Conservation (phyloP, 2,113 vertebrate species). For the Pandion haliaetus region DNA sequence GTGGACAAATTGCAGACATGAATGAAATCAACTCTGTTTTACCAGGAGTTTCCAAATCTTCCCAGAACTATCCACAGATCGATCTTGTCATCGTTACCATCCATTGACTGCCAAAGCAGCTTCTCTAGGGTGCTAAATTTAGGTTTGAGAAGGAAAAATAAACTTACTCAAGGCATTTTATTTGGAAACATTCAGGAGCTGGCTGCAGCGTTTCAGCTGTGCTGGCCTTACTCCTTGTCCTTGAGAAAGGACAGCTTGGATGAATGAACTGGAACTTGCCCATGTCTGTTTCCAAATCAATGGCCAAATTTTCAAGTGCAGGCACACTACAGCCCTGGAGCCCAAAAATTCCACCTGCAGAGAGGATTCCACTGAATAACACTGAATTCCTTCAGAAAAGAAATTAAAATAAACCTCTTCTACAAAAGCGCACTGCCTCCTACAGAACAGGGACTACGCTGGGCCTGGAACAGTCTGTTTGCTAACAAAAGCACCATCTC, state of each 20-base stretch:
- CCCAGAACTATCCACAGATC: slow-evolving; percentile 60
- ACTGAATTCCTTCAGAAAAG: slow-evolving; percentile 48
- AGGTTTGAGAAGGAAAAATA: slow-evolving; percentile 67
- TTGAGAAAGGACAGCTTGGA: slow-evolving; percentile 67
- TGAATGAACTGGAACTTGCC: slow-evolving; percentile 67
- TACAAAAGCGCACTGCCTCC: not conserved
- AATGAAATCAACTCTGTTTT: slow-evolving; percentile 60
- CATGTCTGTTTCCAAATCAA: slow-evolving; percentile 65
- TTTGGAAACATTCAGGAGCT: slow-evolving; percentile 66
- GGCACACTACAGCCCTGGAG: slow-evolving; percentile 50
- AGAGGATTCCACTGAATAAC: slow-evolving; percentile 57
- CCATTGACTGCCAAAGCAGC: slow-evolving; percentile 35
- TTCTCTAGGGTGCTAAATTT: slow-evolving; percentile 66
- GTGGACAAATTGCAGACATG: slow-evolving; percentile 49
- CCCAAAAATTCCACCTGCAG: slow-evolving; percentile 64
- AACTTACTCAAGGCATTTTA: slow-evolving; percentile 69
- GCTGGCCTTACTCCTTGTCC: slow-evolving; percentile 66
- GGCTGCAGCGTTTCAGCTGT: slow-evolving; percentile 45
- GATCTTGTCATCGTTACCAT: slow-evolving; percentile 68
- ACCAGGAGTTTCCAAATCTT: slow-evolving; percentile 65
- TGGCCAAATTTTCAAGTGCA: slow-evolving; percentile 67
- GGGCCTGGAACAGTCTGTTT: not conserved
- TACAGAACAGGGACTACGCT: not conserved
- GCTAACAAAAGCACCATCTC: not conserved
- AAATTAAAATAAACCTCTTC: not conserved